Percentiles rank a stretch among this genome's conserved stretches.
phyloP scores from a whole-genome alignment of 2,888 invertebrate genomes.

The Drosophila mercatorum region DNA sequence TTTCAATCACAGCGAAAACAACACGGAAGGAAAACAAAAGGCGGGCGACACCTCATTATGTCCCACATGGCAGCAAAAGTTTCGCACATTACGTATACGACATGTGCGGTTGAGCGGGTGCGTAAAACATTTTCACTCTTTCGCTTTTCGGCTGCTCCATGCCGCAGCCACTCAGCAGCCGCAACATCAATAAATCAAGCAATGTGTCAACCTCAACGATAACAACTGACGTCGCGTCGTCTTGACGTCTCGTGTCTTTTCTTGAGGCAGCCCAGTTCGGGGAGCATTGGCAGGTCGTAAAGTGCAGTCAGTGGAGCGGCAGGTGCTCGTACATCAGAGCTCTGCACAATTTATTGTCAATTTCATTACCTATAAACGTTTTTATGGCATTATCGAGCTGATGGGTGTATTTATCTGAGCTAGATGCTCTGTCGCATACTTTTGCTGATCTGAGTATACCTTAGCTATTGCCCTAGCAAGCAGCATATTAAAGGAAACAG shows the following conservation, averaged over 20 bases:
- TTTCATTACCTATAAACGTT: constrained; percentile 63
- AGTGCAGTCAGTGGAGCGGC: constrained; percentile 57
- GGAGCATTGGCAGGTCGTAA: constrained; percentile 58
- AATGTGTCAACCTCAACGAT: constrained; percentile 44
- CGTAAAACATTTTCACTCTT: constrained; percentile 1
- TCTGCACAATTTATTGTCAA: constrained; percentile 64
- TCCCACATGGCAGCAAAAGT: constrained; percentile 18
- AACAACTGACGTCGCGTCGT: constrained; percentile 41
- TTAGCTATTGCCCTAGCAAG: background rate
- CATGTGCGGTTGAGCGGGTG: constrained; percentile 24
- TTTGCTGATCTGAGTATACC: background rate
- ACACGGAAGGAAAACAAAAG: constrained; percentile 1
- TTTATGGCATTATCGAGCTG: constrained; percentile 35
- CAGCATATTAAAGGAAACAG: background rate
- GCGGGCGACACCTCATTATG: constrained; percentile 28
- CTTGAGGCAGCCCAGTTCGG: background rate
- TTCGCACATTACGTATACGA: constrained; percentile 51
- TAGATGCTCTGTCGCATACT: background rate
- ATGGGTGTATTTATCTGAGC: constrained; percentile 10
- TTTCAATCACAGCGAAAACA: constrained; percentile 27
- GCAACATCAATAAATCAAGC: constrained; percentile 72
- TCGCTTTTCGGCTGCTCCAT: constrained; percentile 1
- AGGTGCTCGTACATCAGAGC: constrained; percentile 34
- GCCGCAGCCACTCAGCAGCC: constrained; percentile 44
- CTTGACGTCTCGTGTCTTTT: constrained; percentile 4